Base-by-base conservation (phyloP, 2,888 invertebrate genomes). In the Epirrhoe alternata region DNA sequence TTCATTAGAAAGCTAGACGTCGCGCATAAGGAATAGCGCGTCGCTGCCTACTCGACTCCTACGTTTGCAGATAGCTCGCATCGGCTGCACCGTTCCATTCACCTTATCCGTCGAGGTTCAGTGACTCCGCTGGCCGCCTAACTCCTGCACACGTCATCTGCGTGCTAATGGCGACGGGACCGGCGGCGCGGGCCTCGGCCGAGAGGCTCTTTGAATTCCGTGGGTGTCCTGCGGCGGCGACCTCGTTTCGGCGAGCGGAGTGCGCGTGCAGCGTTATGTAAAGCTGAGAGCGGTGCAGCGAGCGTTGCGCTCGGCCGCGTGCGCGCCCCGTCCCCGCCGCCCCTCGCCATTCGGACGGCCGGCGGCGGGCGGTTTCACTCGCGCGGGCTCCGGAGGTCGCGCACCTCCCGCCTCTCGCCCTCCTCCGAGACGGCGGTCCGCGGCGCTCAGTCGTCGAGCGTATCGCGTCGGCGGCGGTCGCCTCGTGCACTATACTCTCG, bases 61-160 rank as follows among this genome's bases (percentile, higher is more conserved):
- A 82, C 86, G 83, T 75, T 75, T 31, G 66, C 66, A 52, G 71
- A 77, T 80, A 78, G 81, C 77, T 81, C 84, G 84, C 82, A 86
- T 88, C 85, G 89, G 86, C 84, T 88, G 92, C 91, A 90, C 86
- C 85, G 89, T 90, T 90, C 91, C 92, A 90, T 91, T 92, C 92
- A 92, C 92, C 92, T 89, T 89, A 89, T 90, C 89, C 78, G 89
- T 77, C 84, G 86, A 90, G 90, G 92, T 92, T 92, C 92, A 92
- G 82, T 92, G 92, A 92, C 92, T 89, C 84, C 85, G 84, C 84
- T 85, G 84, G 86, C 87, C 88, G 87, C 86, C 87, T 85, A 83
- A 86, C 86, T 86, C 84, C 80, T 83, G 82, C 80, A 78, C 88
- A 85, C 90, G 91, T 90, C 90, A 90, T 83, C 88, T 83, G 87